Evolutionary conservation across 2,888 invertebrate species (phyloP).

Genomic region (Hermaeophaga mercurialis): DNA sequence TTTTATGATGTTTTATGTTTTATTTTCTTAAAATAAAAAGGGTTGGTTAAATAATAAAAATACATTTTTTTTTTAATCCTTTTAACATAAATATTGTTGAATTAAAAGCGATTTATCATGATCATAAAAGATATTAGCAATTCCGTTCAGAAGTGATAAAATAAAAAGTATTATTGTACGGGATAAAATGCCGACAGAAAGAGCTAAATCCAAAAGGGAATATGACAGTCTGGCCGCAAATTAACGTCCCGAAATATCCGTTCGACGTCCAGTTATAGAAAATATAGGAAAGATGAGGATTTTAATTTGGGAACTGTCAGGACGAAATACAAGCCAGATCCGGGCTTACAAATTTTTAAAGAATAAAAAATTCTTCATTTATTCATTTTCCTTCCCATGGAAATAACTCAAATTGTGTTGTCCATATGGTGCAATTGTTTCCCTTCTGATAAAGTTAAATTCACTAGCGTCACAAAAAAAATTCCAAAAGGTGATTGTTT

Average conservation of each 20-base stretch:
- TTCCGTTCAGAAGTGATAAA: slow-evolving; percentile 4
- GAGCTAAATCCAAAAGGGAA: slow-evolving; percentile 28
- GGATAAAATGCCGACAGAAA: slow-evolving; percentile 31
- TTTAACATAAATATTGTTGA: no score
- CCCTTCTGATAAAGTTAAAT: no score
- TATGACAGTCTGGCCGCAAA: slow-evolving; percentile 44
- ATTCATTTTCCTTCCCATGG: no score
- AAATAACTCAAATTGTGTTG: no score
- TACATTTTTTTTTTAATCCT: no score
- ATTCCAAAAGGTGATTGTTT: no score
- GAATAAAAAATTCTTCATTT: not conserved
- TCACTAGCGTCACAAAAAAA: no score
- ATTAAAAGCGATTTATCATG: no score
- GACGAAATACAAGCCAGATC: slow-evolving; percentile 29
- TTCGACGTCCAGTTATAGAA: slow-evolving; percentile 45
- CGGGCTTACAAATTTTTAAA: not conserved
- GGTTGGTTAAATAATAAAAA: no score
- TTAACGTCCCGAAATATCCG: slow-evolving; percentile 48
- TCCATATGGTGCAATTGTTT: no score
- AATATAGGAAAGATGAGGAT: slow-evolving; percentile 43
- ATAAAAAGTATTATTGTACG: slow-evolving; percentile 16
- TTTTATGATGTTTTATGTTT: no score
- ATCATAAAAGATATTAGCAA: not conserved
- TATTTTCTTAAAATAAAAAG: no score
- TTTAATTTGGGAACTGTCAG: slow-evolving; percentile 55